phyloP scores from a whole-genome alignment of 2,113 vertebrate species.

The Odocoileus virginianus region DNA sequence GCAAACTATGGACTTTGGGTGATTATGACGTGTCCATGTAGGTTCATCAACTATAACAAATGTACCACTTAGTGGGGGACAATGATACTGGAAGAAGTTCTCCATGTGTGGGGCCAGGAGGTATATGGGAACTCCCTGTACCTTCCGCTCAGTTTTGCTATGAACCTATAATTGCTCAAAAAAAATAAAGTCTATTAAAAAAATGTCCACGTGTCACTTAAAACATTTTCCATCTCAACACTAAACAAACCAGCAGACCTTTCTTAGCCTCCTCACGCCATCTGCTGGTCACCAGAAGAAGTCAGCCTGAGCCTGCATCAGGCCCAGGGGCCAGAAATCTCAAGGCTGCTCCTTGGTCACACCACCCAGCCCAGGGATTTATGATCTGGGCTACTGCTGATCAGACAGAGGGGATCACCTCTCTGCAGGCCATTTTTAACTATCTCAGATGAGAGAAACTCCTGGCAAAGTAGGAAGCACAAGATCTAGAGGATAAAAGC shows the following conservation, averaged over 20 bases:
- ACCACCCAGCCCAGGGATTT: neutral
- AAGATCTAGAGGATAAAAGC: neutral
- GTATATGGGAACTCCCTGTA: neutral
- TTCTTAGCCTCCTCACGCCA: constrained; percentile 43
- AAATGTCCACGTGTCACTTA: constrained; percentile 4
- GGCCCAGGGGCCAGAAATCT: neutral
- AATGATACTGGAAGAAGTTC: neutral
- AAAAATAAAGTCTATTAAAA: constrained; percentile 9
- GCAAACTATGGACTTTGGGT: neutral
- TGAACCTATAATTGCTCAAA: neutral
- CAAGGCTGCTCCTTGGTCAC: neutral
- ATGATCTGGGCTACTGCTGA: neutral
- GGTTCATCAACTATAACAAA: neutral
- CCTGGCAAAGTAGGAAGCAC: constrained; percentile 3
- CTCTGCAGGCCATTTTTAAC: neutral
- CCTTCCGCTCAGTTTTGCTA: neutral
- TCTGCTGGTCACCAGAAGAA: constrained; percentile 56
- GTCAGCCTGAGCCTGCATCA: neutral
- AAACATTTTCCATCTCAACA: constrained; percentile 52
- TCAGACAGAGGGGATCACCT: neutral
- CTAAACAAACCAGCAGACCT: constrained; percentile 12
- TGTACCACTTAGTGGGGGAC: neutral
- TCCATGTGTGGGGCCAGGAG: neutral
- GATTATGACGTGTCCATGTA: neutral
- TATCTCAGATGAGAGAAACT: constrained; percentile 1